phyloP scores from a whole-genome alignment of 2,797 vertebrate species.

The Megalops cyprinoides region DNA sequence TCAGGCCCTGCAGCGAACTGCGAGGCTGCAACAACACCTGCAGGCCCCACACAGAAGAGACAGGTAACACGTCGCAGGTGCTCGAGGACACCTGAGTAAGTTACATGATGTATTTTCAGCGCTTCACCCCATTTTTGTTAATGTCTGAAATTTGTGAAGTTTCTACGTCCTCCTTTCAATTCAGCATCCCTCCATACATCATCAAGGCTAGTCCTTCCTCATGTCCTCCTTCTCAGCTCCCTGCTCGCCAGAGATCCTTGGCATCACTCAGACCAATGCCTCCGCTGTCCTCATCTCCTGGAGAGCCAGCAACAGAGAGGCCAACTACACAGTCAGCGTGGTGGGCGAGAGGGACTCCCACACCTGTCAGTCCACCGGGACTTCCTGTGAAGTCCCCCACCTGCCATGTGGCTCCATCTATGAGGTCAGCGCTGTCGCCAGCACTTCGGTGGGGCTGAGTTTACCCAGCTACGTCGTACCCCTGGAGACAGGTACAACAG shows the following conservation, averaged over 20 bases:
- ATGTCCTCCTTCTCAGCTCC: conserved; percentile 73
- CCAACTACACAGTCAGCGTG: conserved; percentile 74
- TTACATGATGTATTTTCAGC: not conserved
- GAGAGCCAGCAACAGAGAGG: conserved; percentile 70
- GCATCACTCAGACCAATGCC: conserved; percentile 64
- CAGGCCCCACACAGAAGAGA: conserved; percentile 64
- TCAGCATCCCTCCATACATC: not conserved
- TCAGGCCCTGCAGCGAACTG: conserved; percentile 83
- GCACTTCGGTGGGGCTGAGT: conserved; percentile 74
- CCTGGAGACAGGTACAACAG: conserved; percentile 81
- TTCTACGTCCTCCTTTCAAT: no score
- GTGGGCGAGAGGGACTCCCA: conserved; percentile 56
- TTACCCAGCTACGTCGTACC: conserved; percentile 83
- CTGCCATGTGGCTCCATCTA: conserved; percentile 84
- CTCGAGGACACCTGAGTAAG: no score
- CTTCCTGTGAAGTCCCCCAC: conserved; percentile 65
- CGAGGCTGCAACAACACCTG: conserved; percentile 81
- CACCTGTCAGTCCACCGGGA: conserved; percentile 71
- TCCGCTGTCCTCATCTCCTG: conserved; percentile 76
- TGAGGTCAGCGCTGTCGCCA: conserved; percentile 76
- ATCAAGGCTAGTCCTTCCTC: not conserved
- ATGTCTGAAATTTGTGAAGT: not conserved
- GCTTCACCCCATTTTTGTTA: not conserved
- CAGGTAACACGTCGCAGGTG: conserved; percentile 70
- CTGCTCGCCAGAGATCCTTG: conserved; percentile 80